phyloP scores from a whole-genome alignment of 2,888 invertebrate species.

The Byasa hedistus region DNA sequence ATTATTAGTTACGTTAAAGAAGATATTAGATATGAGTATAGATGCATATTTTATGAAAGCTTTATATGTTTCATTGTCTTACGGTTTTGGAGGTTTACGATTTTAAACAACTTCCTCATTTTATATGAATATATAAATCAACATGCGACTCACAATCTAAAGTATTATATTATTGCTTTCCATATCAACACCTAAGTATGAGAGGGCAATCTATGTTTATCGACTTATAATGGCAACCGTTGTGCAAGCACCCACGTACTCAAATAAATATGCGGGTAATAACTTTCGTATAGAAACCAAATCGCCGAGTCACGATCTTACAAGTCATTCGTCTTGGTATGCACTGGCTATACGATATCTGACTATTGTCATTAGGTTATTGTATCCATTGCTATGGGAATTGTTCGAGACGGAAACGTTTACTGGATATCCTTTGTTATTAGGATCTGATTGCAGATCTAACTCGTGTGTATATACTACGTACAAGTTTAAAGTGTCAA shows the following conservation, averaged over 20 bases:
- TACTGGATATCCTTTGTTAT: conserved; percentile 19
- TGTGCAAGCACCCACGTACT: conserved; percentile 75
- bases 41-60: no score
- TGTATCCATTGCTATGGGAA: conserved; percentile 33
- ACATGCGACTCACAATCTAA: conserved; percentile 28
- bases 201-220: conserved; percentile 18
- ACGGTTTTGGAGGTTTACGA: no score
- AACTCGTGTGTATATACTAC: not conserved
- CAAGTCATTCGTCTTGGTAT: conserved; percentile 45
- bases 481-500: no score
- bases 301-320: conserved; percentile 73
- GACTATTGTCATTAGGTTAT: conserved; percentile 41
- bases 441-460: conserved; percentile 12
- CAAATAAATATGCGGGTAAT: conserved; percentile 72
- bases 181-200: conserved; percentile 27
- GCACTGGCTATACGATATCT: conserved; percentile 38
- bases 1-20: no score
- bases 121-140: no score
- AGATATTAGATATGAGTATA: no score
- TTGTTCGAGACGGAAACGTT: conserved; percentile 22
- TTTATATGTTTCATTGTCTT: no score
- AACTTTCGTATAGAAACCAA: conserved; percentile 75
- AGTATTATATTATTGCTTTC: conserved; percentile 25
- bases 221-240: conserved; percentile 53
- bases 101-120: no score